Evolutionary conservation across 2,113 vertebrate genomes (phyloP), one percentile per base, ranked within the genome.

Genomic region (Lagopus muta): DNA sequence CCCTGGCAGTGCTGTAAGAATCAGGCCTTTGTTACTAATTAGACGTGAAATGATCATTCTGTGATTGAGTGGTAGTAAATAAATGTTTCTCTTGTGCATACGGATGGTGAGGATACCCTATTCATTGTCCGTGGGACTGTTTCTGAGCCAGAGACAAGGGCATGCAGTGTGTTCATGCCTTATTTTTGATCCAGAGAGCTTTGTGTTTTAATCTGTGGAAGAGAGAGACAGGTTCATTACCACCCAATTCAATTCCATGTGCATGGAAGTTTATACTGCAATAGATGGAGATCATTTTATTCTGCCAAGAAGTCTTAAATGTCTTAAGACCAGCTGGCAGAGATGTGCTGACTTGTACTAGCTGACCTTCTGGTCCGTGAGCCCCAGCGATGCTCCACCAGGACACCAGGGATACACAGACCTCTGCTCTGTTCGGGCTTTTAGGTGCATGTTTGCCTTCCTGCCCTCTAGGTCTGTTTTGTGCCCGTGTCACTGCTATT

Each of bases 41-140:
- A 80, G 84, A 91, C 77, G 38, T 92, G 89, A 93, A 94, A 82
- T 94, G 48, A 77, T 91, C 6, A 1, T 84, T 86, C 64, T 89
- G 74, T 88, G 89, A 50, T 92, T 82, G 96, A 93, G 75, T 89
- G 78, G 42, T 73, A 47, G 82, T 89, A 91, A 93, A 87, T 91
- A 90, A 91, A 85, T 77, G 94, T 96, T 96, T 92, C 65, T 88
- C 61, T 90, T 94, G 76, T 57, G 52, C 61, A 12, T 90, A 52
- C 30, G 73, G 82, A 13, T 67, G 80, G 76, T 0, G 0, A 66
- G 79, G 77, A 47, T 55, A 62, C 77, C 60, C 79, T 80, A 12
- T 90, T 91, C 28, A n/a, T 70, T 66, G 58, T 38, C 9, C 16
- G 1, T 65, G 82, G 90, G 58, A 21, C 61, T 66, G 54, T 36